phyloP scores from a whole-genome alignment of 2,888 invertebrate species.

The Flexamia atlantica region DNA sequence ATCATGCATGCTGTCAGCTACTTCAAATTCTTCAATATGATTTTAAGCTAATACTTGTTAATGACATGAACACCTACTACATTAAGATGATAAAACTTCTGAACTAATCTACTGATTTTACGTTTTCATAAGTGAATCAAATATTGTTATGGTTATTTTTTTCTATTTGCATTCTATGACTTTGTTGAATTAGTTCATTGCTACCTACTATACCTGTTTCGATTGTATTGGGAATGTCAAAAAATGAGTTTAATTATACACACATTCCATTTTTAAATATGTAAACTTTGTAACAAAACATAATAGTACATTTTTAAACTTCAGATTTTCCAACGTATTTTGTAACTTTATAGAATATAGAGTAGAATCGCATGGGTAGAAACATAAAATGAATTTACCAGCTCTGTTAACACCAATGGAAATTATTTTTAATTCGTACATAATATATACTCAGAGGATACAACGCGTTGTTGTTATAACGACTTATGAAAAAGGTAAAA shows the following conservation, averaged over 20 bases:
- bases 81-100: not conserved
- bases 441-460: constrained; percentile 40
- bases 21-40: not conserved
- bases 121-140: too few species aligned
- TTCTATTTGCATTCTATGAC: too few species aligned
- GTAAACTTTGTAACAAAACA: constrained; percentile 1
- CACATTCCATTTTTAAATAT: not conserved
- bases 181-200: too few species aligned
- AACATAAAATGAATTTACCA: constrained; percentile 49
- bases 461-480: constrained; percentile 55
- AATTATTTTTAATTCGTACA: constrained; percentile 53
- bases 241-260: not conserved
- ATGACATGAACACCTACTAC: not conserved
- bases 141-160: too few species aligned
- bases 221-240: too few species aligned
- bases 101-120: too few species aligned
- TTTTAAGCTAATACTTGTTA: not conserved
- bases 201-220: too few species aligned
- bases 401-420: constrained; percentile 53
- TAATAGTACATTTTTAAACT: constrained; percentile 28
- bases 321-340: constrained; percentile 38
- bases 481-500: constrained; percentile 63
- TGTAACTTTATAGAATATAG: constrained; percentile 37
- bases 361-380: constrained; percentile 47
- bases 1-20: not conserved